Conservation (phyloP, 2,888 invertebrate genomes). For the Caenorhabditis parvicauda region DNA sequence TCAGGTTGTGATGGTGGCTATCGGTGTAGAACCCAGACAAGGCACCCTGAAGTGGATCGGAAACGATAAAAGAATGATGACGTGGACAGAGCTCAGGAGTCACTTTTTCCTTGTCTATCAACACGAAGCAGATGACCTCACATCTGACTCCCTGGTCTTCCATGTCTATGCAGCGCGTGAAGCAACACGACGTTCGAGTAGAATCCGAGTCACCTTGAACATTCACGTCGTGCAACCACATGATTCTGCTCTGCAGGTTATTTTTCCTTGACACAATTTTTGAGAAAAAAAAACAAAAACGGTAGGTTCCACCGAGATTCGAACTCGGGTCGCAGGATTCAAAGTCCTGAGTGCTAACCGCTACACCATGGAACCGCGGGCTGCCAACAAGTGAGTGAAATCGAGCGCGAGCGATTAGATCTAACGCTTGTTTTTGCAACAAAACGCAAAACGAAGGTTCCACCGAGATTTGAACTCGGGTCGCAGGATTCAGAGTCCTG, state of each 20-base stretch:
- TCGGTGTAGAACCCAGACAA: slow-evolving; percentile 34
- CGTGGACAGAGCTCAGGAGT: slow-evolving; percentile 38
- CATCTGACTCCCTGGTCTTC: slow-evolving; percentile 47
- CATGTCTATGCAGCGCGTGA: slow-evolving; percentile 49
- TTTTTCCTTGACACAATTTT: no score
- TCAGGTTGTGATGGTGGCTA: slow-evolving; percentile 33
- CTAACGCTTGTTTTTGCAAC: not conserved
- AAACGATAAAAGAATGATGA: slow-evolving; percentile 18
- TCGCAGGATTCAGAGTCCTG: slow-evolving; percentile 51
- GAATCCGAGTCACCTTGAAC: slow-evolving; percentile 38
- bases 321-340: no score
- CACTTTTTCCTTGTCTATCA: slow-evolving; percentile 32
- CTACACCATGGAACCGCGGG: no score
- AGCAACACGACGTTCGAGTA: slow-evolving; percentile 33
- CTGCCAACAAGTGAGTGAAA: not conserved
- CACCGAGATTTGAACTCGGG: slow-evolving; percentile 50
- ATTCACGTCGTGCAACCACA: slow-evolving; percentile 27
- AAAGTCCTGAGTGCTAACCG: no score
- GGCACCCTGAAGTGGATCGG: slow-evolving; percentile 39
- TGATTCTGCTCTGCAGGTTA: slow-evolving; percentile 30
- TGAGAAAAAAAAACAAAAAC: no score
- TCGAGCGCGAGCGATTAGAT: not conserved
- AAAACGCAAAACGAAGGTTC: slow-evolving; percentile 35
- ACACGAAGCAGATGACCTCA: slow-evolving; percentile 33
- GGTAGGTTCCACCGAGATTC: no score